These are phyloP conservation scores for Mythimna pallens DNA, from an alignment of 2,888 invertebrate species.

Conservation along the genomic window DNA sequence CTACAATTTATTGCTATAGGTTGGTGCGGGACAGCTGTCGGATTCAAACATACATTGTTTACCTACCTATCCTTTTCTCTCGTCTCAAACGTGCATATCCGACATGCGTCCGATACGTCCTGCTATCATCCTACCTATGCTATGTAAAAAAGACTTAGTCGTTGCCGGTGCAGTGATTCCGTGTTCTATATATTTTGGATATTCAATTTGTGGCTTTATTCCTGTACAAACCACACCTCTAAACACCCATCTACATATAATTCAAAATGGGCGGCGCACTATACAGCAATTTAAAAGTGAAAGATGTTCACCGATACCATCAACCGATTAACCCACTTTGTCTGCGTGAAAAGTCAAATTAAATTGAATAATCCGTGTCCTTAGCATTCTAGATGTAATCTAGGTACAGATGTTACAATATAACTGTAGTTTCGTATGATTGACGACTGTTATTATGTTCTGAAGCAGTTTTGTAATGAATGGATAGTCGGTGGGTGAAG, in stretches of 20 bases:
- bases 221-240: neutral
- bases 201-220: neutral
- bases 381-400: conserved; percentile 48
- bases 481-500: conserved; percentile 54
- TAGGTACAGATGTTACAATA: conserved; percentile 49
- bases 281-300: neutral
- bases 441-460: conserved; percentile 55
- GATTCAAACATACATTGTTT: too few relatives aligned
- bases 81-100: too few relatives aligned
- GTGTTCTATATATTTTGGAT: too few relatives aligned
- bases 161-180: too few relatives aligned
- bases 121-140: too few relatives aligned
- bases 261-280: conserved; percentile 12
- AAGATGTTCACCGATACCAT: conserved; percentile 27
- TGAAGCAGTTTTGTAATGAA: conserved; percentile 49
- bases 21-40: too few relatives aligned
- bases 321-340: conserved; percentile 36
- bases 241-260: neutral
- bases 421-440: conserved; percentile 48
- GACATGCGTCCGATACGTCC: too few relatives aligned
- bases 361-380: conserved; percentile 49
- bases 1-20: too few relatives aligned
- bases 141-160: too few relatives aligned
- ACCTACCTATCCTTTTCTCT: too few relatives aligned
- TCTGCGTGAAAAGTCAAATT: conserved; percentile 59